Conservation (phyloP, 2,113 vertebrate species). For the Ivindomyrus marchei region DNA sequence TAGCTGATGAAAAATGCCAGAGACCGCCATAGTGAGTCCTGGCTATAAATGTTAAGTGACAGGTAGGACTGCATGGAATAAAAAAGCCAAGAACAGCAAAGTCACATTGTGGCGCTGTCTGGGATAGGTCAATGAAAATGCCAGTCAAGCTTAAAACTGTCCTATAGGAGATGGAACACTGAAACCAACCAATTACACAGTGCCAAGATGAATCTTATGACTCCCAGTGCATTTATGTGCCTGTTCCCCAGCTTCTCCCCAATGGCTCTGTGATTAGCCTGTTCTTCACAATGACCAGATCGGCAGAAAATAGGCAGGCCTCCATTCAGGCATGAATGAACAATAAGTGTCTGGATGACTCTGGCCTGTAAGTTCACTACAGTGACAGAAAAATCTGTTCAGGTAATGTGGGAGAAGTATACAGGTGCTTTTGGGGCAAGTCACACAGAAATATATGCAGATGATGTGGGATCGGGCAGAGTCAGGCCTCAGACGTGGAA, state of each 20-base stretch:
- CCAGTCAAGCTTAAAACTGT: neutral
- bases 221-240: neutral
- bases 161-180: neutral
- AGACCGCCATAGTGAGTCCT: neutral
- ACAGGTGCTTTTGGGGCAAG: neutral
- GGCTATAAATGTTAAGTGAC: neutral
- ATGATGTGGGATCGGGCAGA: neutral
- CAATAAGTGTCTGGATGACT: neutral
- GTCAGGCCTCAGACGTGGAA: neutral
- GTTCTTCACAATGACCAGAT: neutral
- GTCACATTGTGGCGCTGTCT: constrained; percentile 11
- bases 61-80: neutral
- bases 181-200: neutral
- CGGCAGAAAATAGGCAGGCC: neutral
- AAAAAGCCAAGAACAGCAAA: neutral
- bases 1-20: neutral
- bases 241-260: neutral
- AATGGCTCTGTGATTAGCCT: neutral
- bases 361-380: neutral
- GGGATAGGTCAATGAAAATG: constrained; percentile 9
- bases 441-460: neutral
- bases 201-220: neutral
- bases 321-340: neutral
- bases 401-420: neutral
- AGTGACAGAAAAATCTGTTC: neutral